Conservation (phyloP, 2,888 invertebrate genomes). For the Erannis defoliaria region DNA sequence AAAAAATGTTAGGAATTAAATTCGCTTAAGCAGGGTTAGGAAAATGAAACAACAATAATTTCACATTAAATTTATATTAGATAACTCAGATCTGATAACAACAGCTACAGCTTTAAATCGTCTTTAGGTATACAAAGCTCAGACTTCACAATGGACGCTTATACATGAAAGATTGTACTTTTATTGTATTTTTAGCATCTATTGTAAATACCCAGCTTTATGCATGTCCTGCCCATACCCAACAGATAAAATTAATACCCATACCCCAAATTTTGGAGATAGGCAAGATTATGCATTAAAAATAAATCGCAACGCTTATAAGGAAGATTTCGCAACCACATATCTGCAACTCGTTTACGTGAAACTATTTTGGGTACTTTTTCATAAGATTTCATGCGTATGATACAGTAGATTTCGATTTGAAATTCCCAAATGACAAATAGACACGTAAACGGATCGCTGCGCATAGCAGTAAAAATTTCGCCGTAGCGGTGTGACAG, state of each 20-base stretch:
- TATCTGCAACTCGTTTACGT: slow-evolving; percentile 47
- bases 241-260: slow-evolving; percentile 23
- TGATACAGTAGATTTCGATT: background rate
- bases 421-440: slow-evolving; percentile 3
- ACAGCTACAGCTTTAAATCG: slow-evolving; percentile 59
- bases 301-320: slow-evolving; percentile 58
- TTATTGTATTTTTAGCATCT: background rate
- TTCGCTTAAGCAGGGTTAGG: slow-evolving; percentile 61
- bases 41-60: slow-evolving; percentile 81
- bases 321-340: slow-evolving; percentile 56
- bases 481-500: slow-evolving; percentile 80
- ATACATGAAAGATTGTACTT: background rate
- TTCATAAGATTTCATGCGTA: background rate
- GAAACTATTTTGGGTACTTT: slow-evolving; percentile 3
- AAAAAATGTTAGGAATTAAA: slow-evolving; percentile 17
- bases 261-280: slow-evolving; percentile 34
- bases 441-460: slow-evolving; percentile 63
- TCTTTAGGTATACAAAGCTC: slow-evolving; percentile 32
- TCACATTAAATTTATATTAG: slow-evolving; percentile 84
- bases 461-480: slow-evolving; percentile 67
- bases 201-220: slow-evolving; percentile 24
- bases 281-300: slow-evolving; percentile 46
- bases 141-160: slow-evolving; percentile 26
- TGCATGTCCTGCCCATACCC: slow-evolving; percentile 38
- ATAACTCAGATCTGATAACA: slow-evolving; percentile 79